Conservation (phyloP, 2,113 vertebrate species). For the Rhineura floridana region DNA sequence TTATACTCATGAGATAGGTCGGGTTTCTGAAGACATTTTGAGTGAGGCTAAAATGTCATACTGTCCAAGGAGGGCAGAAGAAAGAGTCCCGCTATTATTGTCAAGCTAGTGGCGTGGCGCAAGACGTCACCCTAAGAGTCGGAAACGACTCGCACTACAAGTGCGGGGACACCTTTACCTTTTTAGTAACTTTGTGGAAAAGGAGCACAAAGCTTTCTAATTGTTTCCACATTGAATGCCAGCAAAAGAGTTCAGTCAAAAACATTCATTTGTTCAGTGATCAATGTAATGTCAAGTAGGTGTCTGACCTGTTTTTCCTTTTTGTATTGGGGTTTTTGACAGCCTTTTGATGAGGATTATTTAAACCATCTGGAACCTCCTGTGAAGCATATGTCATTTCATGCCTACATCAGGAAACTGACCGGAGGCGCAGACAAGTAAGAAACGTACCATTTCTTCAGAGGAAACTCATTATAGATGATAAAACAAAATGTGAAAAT, state of each 20-base stretch:
- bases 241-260: constrained; percentile 29
- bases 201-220: constrained; percentile 38
- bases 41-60: constrained; percentile 27
- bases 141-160: no score
- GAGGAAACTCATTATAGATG: constrained; percentile 24
- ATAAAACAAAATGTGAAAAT: background rate
- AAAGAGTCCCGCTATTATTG: constrained; percentile 23
- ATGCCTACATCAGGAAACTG: constrained; percentile 97
- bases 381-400: constrained; percentile 99
- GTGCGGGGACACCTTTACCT: no score
- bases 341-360: constrained; percentile 99
- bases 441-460: constrained; percentile 58
- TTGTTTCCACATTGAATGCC: constrained; percentile 50
- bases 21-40: constrained; percentile 50
- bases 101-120: no score
- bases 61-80: background rate
- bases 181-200: no score
- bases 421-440: constrained; percentile 97
- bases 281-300: constrained; percentile 28
- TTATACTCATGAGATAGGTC: constrained; percentile 35
- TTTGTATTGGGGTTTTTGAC: constrained; percentile 47
- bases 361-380: constrained; percentile 98
- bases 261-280: constrained; percentile 48
- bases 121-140: no score
- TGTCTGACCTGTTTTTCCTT: constrained; percentile 50